Evolutionary conservation across 2,113 vertebrate species (phyloP), one percentile per base, ranked within the genome.

Genomic region (Rhinoderma darwinii): DNA sequence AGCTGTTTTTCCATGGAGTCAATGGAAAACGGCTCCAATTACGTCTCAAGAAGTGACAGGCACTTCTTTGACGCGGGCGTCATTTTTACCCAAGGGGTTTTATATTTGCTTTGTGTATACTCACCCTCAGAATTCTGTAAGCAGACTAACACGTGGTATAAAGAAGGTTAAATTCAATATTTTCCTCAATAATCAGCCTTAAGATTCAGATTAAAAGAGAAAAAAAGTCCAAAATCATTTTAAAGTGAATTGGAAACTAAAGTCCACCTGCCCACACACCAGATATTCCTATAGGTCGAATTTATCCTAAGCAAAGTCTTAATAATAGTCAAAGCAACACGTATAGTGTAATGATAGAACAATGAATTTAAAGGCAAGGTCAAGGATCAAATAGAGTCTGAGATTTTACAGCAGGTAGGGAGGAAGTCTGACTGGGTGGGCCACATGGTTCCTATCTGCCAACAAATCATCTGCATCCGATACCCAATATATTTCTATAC

Each of bases 391-490:
- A 84, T 61, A 43, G 72, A 74, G 72, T 61, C 83, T 84, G 70
- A 74, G 37, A 56, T 84, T 84, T 84, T 84, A 75, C 70, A 75
- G 83, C 83, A 84, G 35, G 51, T 84, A 43, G 72, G 17, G 51
- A 75, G 73, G 39, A 56, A 74, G 54, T 41, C 72, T 61, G 72
- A 30, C 70, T 75, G 70, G 83, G 83, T 84, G 83, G 83, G 83
- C 83, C 72, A 84, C 72, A 59, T 84, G 83, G 50, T 84, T 75
- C 51, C 25, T 56, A 75, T 84, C 72, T 75, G 50, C 73, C 70
- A 75, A 61, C 83, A 75, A 74, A 75, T 76, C 73, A 39, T 75
- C 83, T 61, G 51, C 50, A 75, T 76, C 35, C 61, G 59, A 83
- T 51, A n/a, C 63, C 47, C 37, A 73, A 76, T 75, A 75, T 22